These are phyloP conservation scores for Eriosoma lanigerum DNA, from an alignment of 1,140 invertebrate genomes.

Conservation along the genomic window DNA sequence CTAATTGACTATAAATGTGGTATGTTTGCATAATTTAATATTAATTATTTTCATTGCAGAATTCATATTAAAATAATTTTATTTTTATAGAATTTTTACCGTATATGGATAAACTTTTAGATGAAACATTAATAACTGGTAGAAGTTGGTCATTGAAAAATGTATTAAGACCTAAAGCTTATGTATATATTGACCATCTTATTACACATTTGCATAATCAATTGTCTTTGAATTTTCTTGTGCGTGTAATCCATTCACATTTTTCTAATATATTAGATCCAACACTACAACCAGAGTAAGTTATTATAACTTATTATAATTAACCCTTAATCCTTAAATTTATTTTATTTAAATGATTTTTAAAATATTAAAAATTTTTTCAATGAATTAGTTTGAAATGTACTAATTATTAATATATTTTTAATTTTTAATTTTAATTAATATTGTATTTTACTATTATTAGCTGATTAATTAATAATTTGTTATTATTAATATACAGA, in stretches of 20 bases:
- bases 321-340: too few species aligned
- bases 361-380: too few species aligned
- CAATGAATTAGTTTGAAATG: too few species aligned
- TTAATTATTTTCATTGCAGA: background rate
- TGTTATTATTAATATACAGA: too few species aligned
- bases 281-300: constrained; percentile 41
- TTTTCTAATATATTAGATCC: constrained; percentile 44
- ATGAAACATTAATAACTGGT: constrained; percentile 34
- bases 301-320: background rate
- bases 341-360: too few species aligned
- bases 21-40: background rate
- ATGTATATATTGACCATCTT: constrained; percentile 49
- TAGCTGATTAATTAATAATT: too few species aligned
- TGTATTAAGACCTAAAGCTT: constrained; percentile 35
- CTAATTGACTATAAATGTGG: constrained; percentile 36
- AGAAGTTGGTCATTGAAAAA: constrained; percentile 36
- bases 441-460: too few species aligned
- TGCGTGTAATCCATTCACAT: constrained; percentile 42
- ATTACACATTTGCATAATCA: constrained; percentile 39
- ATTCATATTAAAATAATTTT: background rate
- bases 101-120: constrained; percentile 45
- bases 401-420: background rate
- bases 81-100: constrained; percentile 46
- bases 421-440: too few species aligned
- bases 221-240: constrained; percentile 42